Evolutionary conservation across 2,888 invertebrate species (phyloP), one percentile per base, ranked within the genome.

Genomic region (Lordiphosa andalusiaca): DNA sequence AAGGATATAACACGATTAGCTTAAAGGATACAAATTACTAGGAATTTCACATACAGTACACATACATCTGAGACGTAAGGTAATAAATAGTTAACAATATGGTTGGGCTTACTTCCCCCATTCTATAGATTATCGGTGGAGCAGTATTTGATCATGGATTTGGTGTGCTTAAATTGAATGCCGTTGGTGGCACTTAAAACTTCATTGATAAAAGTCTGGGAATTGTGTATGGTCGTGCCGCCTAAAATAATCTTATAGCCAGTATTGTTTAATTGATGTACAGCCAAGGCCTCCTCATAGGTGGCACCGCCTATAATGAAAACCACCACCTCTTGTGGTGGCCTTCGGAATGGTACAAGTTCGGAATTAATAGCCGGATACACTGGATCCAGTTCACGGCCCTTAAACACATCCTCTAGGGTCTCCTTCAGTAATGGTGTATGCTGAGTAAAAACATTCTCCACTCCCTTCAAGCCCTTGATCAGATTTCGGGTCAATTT

Each of bases 371-470:
- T 91, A 67, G 94, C 95, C 0, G 98, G 98, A 90, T 95, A 98
- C 4, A 93, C 90, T 61, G 94, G 93, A 78, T 97, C 96, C 56
- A 95, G 93, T n/a, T 99, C 91, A 83, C 95, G 94, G 1, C 97
- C 98, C 87, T 96, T 97, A 35, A 96, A 92, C 0, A 98, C 91
- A 86, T 97, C 96, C 81, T 98, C 98, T 0, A 99, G 88, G 0
- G 95, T 94, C 86, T 97, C 96, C 77, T 94, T 94, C 5, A 99
- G 90, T 21, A 97, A 91, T 0, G 99, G 98, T n/a, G 94, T 94
- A 90, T 99, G 99, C 87, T 99, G 99, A 0, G 99, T 99, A 90
- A 98, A 99, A 64, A 99, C 96, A 90, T 99, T 99, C 88, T 99
- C 99, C 0, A 99, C 98, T 1, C 98, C 99, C 90, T 95, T 96